Conservation (phyloP, 1,140 invertebrate genomes). For the Arion vulgaris region DNA sequence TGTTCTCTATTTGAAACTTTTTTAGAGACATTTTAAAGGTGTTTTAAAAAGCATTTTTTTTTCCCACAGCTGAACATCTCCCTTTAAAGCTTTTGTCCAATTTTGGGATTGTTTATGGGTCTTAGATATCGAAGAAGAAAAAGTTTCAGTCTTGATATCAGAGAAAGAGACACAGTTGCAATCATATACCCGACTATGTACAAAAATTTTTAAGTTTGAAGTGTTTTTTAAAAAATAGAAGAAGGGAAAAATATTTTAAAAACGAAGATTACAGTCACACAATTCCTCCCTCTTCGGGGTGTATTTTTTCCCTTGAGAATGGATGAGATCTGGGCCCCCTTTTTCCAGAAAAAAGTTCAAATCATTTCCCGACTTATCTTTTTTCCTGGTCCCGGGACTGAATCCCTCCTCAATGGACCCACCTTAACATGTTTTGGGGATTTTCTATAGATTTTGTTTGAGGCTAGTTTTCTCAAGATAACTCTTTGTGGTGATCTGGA, state of each 20-base stretch:
- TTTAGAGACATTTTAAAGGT: no score
- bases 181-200: no score
- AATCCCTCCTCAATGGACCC: neutral
- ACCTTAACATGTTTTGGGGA: conserved; percentile 15
- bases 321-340: conserved; percentile 50
- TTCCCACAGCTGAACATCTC: no score
- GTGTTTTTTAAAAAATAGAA: no score
- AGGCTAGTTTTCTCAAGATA: conserved; percentile 38
- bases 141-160: no score
- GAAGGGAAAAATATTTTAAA: neutral
- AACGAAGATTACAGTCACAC: conserved; percentile 32
- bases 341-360: conserved; percentile 17
- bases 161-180: no score
- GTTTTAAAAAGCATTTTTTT: no score
- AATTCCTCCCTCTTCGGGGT: conserved; percentile 46
- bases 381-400: conserved; percentile 1
- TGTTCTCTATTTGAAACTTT: no score
- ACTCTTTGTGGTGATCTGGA: conserved; percentile 54
- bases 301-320: conserved; percentile 52
- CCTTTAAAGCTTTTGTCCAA: no score
- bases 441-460: conserved; percentile 6
- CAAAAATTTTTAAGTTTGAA: no score
- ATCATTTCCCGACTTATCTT: neutral
- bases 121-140: no score
- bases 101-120: no score